phyloP scores from a whole-genome alignment of 2,888 invertebrate species.

The Mythimna loreyi region DNA sequence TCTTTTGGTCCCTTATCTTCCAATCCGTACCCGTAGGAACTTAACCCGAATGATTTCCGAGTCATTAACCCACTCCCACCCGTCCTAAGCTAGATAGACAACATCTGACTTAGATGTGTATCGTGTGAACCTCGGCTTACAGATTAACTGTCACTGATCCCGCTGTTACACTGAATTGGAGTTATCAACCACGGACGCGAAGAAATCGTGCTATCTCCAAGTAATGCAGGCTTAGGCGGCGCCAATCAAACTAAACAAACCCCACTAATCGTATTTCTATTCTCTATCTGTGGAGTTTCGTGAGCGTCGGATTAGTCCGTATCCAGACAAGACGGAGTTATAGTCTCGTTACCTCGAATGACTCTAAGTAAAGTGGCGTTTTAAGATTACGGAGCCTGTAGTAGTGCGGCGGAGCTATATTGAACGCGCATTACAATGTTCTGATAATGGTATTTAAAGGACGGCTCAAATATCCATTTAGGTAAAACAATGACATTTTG shows the following conservation, averaged over 20 bases:
- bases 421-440: constrained; percentile 71
- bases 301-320: constrained; percentile 83
- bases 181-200: constrained; percentile 88
- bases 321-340: constrained; percentile 86
- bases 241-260: constrained; percentile 90
- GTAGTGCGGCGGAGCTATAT: constrained; percentile 68
- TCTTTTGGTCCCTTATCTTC: constrained; percentile 88
- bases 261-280: constrained; percentile 88
- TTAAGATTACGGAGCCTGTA: constrained; percentile 72
- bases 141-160: constrained; percentile 85
- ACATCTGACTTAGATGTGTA: constrained; percentile 89
- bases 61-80: constrained; percentile 88
- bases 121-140: constrained; percentile 86
- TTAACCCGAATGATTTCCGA: constrained; percentile 90
- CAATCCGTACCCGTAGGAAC: constrained; percentile 86
- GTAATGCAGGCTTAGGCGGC: constrained; percentile 86
- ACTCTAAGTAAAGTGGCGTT: constrained; percentile 76
- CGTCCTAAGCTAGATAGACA: constrained; percentile 90
- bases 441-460: constrained; percentile 69
- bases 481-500: constrained; percentile 40
- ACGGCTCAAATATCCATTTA: constrained; percentile 43
- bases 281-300: constrained; percentile 85
- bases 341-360: constrained; percentile 87
- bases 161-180: constrained; percentile 84
- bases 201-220: constrained; percentile 89